Evolutionary conservation across 2,888 invertebrate genomes (phyloP), one percentile per base, ranked within the genome.

Genomic region (Volucella bombylans): DNA sequence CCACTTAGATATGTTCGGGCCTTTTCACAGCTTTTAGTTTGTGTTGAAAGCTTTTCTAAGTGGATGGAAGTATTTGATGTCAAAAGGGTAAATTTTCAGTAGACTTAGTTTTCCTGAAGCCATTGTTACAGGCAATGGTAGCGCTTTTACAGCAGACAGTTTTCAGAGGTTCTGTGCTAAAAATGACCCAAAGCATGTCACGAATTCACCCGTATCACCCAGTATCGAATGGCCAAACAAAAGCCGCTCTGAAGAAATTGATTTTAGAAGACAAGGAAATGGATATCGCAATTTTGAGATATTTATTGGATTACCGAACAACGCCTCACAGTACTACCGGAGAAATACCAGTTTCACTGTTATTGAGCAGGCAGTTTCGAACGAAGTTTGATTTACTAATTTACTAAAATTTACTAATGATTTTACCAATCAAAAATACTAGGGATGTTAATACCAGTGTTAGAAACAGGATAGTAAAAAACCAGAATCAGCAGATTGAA

Each of bases 221-320:
- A 1, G 59, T 49, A 4, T 61, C 61, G 0, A 61, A 45, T 14
- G 55, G 69, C 23, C 55, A 69, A 49, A 47, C 69, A 39, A 52
- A 67, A 67, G 52, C 31, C 11, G 43, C 52, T 41, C 18, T 67
- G 1, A 52, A 67, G 52, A 67, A 67, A 61, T 4, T 61, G 9
- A 23, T 43, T 61, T 61, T 43, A 2, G 61, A 52, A 67, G n/a
- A 43, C 12, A 67, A 67, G 1, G 39, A 52, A 50, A 52, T 67
- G 9, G 39, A 67, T 67, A 23, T 45, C 2, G 45, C 55, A 41
- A 12, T 68, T 43, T 10, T 55, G 45, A 68, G 68, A 1, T 68
- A 55, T 55, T 55, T 68, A 55, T 68, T 68, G 45, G 55, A 55
- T 52, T 68, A 68, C 18, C 45, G 68, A 68, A 43, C 54, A 8